Evolutionary conservation across 1,140 invertebrate genomes (phyloP).

Genomic region (Melipona quadrifasciata): DNA sequence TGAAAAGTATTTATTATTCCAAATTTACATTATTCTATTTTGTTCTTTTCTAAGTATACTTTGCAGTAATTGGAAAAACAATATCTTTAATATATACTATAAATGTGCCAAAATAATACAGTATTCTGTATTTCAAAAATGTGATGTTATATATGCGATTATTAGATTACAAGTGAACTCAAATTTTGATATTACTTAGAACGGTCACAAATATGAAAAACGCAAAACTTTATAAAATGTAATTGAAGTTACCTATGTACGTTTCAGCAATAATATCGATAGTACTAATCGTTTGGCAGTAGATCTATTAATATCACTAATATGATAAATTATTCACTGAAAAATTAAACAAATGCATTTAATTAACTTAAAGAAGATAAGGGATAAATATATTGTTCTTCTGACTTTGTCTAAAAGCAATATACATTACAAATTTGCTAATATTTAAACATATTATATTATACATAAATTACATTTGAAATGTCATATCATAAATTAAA

Average conservation of each 20-base stretch:
- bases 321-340: slow-evolving; percentile 6
- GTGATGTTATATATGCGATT: background rate
- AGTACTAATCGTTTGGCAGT: background rate
- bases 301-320: slow-evolving; percentile 24
- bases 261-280: slow-evolving; percentile 5
- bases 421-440: background rate
- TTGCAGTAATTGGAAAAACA: background rate
- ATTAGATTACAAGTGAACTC: background rate
- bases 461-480: background rate
- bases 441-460: background rate
- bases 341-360: slow-evolving; percentile 38
- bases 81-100: background rate
- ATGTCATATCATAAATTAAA: slow-evolving; percentile 20
- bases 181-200: background rate
- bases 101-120: slow-evolving; percentile 35
- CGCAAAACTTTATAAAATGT: background rate
- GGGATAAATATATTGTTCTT: background rate
- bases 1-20: background rate
- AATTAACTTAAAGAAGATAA: slow-evolving; percentile 37
- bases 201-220: background rate
- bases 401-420: background rate
- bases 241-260: background rate
- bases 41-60: background rate
- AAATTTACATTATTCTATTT: background rate
- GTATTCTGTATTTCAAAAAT: slow-evolving; percentile 24